Base-by-base conservation (phyloP, 2,888 invertebrate genomes). In the Ramazzottius varieornatus region DNA sequence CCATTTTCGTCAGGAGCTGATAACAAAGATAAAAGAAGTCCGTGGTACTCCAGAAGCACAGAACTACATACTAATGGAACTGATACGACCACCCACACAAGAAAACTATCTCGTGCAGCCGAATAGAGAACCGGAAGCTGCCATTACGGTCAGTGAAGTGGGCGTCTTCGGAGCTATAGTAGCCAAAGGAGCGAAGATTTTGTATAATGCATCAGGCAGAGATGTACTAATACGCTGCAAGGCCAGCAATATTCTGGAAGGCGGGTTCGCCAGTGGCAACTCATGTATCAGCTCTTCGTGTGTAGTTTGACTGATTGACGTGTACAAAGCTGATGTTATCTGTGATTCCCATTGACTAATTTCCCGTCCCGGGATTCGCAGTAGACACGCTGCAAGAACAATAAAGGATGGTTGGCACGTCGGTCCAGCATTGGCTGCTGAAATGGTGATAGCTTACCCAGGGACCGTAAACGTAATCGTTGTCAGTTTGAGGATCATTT, bases 161-260 rank as follows among this genome's bases (percentile, higher is more conserved):
- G 96, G 98, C 33, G 86, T 96, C 70, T 98, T 88, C 75, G 96
- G 98, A 40, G 85, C 86, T 63, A 82, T 92, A 68, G 83, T 94
- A 67, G 92, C 90, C 16, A 8, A 24, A 8, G 29, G n/a, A 29
- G 54, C 8, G 54, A 24, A 54, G 54, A 29, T 54, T 4, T 29
- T 54, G n/a, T 24, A 16, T 24, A 54, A 54, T 29, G 16, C 16
- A 24, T 8, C 65, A 68, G 46, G 69, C 71, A 63, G 85, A 86
- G 77, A 87, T 86, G 1, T 92, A 75, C 85, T 93, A 83, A 76
- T 94, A 66, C 81, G 93, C n/a, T 89, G 90, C 0, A 93, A 93
- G 77, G 76, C 83, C 4, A 1, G 82, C 83, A 29, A 84, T 32
- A 84, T 86, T 1, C 83, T 92, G 75, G 94, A 94, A 77, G 92